Base-by-base conservation (phyloP, 2,888 invertebrate species). In the Nomada lathburiana region DNA sequence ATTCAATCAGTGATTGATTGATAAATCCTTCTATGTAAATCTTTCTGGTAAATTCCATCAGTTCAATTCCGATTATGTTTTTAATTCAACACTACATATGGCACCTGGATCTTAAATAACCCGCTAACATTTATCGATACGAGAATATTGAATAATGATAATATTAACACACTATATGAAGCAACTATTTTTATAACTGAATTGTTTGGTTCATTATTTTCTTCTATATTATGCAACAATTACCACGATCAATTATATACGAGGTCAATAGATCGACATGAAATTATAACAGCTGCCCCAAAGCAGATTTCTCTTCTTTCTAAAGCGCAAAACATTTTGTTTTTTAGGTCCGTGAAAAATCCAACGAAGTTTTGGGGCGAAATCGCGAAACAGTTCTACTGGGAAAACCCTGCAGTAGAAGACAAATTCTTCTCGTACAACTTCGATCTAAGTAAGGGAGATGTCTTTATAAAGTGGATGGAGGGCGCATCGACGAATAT, bases 401-500 rank as follows among this genome's bases (percentile, higher is more conserved):
- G 99, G 98, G 97, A 98, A 93, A 96, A 96, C 36, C 96, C 96
- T 67, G 95, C 96, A 68, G 95, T 97, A 85, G 95, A 96, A 77
- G 96, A 96, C 76, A 96, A 97, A 88, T 98, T 98, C 92, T 95
- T 97, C 90, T 96, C 97, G 18, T 99, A 97, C 94, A 99, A 99
- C 94, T 99, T 99, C 93, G 97, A 99, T 94, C 94, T 97, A 67
- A 95, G 95, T 85, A 97, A 98, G 93, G 99, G 99, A 68, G 97
- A 97, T 16, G 97, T 99, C 89, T 97, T 96, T 90, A 97, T 98
- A 63, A 98, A 98, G 94, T 99, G 98, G 98, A 96, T 99, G 97
- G 97, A 98, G 91, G 99, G 98, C 13, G 98, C 98, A 5, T 96
- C 97, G 53, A 99, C 99, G 57, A 99, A 99, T 94, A 96, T 99